Conservation (phyloP, 1,140 invertebrate genomes). For the Caenorhabditis inopinata region DNA sequence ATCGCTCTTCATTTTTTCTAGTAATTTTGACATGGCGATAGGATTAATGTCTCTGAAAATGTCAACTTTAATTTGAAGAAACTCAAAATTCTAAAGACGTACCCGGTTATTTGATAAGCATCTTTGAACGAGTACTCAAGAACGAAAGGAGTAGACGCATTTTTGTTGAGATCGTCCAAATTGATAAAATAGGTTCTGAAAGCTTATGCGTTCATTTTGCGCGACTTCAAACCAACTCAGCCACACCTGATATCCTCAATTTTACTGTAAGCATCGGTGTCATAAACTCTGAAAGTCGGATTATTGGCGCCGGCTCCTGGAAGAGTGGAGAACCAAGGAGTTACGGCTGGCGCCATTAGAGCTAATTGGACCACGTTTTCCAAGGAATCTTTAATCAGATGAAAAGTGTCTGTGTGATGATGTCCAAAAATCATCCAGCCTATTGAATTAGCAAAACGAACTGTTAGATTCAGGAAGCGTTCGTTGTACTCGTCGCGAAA, state of each 20-base stretch:
- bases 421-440: conserved; percentile 63
- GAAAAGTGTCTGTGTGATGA: conserved; percentile 63
- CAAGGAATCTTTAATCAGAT: conserved; percentile 50
- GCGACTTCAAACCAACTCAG: neutral
- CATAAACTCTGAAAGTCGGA: conserved; percentile 49
- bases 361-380: conserved; percentile 31
- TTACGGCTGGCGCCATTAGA: conserved; percentile 47
- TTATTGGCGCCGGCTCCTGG: conserved; percentile 49
- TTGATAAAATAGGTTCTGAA: conserved; percentile 58
- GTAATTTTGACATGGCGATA: conserved; percentile 27
- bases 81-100: neutral
- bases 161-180: conserved; percentile 50
- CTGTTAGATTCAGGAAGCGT: conserved; percentile 53
- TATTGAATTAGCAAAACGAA: conserved; percentile 51
- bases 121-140: conserved; percentile 57
- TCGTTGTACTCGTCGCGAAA: conserved; percentile 56
- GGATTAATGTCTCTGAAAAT: conserved; percentile 39
- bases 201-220: too few relatives aligned
- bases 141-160: conserved; percentile 37
- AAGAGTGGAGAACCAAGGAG: conserved; percentile 47
- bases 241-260: conserved; percentile 53
- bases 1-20: conserved; percentile 47
- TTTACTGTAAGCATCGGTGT: conserved; percentile 46
- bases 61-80: neutral
- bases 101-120: conserved; percentile 43